Base-by-base conservation (phyloP, 2,113 vertebrate species). In the Panthera uncia region DNA sequence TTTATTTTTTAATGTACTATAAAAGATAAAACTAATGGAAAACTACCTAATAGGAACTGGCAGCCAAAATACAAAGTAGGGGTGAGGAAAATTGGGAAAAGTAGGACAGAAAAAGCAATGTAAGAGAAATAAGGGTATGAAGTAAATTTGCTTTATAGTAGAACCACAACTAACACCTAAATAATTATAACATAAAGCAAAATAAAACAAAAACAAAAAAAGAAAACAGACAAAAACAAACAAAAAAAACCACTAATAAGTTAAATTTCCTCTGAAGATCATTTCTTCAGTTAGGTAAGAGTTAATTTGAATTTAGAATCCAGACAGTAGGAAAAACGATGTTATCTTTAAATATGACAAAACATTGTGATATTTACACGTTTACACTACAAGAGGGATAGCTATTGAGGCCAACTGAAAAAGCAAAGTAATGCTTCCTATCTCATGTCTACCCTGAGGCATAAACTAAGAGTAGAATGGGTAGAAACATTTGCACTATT, bases 301-400 rank as follows among this genome's bases (percentile, higher is more conserved):
- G 27, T n/a, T 79, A 87, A 86, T 3, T 31, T 73, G 63, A 91
- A 86, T 52, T 38, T 85, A 85, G 33, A 79, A 5, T 63, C 52
- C n/a, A 41, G 25, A 76, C 7, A 95, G 69, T 80, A 73, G 45
- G 55, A 25, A 25, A 73, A 92, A 92, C 19, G 14, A 36, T 12
- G 4, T 57, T 57, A 88, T 82, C 74, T 94, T 86, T 94, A 90
- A 80, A 55, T 36, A n/a, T 55, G 94, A 65, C 25, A 87, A 87
- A 45, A 82, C 48, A 52, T 21, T 78, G 50, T 89, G 50, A 89
- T n/a, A 89, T 38, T 63, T 19, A 78, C 33, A 63, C 11, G 69
- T 18, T 79, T 79, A 73, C 3, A 61, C 27, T 74, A 84, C 29
- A 86, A 80, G 41, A 87, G 21, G 14, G 18, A 84, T 7, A 84